Evolutionary conservation across 2,797 vertebrate genomes (phyloP), one percentile per base, ranked within the genome.

Genomic region (Sebastes nivosus): DNA sequence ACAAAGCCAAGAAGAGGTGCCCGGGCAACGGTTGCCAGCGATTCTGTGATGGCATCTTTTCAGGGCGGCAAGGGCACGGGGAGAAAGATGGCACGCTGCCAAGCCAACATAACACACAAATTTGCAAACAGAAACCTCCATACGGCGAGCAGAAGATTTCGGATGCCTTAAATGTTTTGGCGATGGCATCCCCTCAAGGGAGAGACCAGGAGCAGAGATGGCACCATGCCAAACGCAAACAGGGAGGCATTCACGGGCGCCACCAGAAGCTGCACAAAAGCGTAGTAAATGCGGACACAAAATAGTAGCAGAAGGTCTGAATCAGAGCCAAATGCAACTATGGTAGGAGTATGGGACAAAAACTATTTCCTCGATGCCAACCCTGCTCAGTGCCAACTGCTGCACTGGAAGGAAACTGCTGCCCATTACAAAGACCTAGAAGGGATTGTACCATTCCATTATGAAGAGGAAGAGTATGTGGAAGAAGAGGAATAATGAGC

Each of bases 51-150:
- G 92, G 93, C 91, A 94, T 93, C 86, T 87, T 85, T 89, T 87
- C 71, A 66, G 67, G 85, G 70, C 58, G 64, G 74, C 67, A 64
- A 91, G 90, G 91, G 87, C 86, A 87, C 68, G 1, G 71, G 66
- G 66, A 91, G 82, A 82, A 87, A 87, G 89, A 87, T 94, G 94
- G 94, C 93, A 89, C 8, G 1, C 67, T 87, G 93, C 94, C 94
- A 94, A 93, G 76, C 78, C 84, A 82, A 84, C 73, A 75, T 81
- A 86, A 89, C 68, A 72, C 86, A 80, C 61, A 86, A 81, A 81
- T 87, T 85, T 82, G 86, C 81, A 79, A 91, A 93, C 84, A 83
- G 66, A 90, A 87, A 87, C 84, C 78, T 87, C 89, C 87, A 77
- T 91, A 90, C 82, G 87, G 87, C 58, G 83, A 90, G 77, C 88